phyloP scores from a whole-genome alignment of 1,140 invertebrate genomes.

The Anagrus nilaparvatae region DNA sequence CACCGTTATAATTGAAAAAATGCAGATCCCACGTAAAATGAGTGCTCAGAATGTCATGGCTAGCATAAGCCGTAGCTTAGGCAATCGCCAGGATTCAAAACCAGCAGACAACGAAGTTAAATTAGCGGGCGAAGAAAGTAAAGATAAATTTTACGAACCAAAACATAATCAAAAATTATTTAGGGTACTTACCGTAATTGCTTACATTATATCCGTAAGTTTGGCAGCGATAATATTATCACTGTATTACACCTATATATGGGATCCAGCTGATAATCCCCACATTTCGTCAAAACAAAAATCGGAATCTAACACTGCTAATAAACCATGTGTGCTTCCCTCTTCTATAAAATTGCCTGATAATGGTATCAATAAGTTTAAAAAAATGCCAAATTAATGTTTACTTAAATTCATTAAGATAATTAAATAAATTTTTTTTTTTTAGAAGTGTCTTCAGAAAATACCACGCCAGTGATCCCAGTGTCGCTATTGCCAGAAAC shows the following conservation, averaged over 20 bases:
- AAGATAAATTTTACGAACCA: constrained; percentile 69
- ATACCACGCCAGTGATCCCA: no score
- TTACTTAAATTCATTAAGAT: no score
- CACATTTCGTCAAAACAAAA: constrained; percentile 14
- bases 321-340: no score
- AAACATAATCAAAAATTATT: constrained; percentile 80
- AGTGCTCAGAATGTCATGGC: constrained; percentile 39
- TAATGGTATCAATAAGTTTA: no score
- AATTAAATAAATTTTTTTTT: no score
- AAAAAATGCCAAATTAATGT: no score
- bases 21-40: constrained; percentile 38
- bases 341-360: no score
- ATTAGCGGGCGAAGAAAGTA: constrained; percentile 65
- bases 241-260: constrained; percentile 91
- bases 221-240: constrained; percentile 89
- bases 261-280: constrained; percentile 61
- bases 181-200: constrained; percentile 87
- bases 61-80: constrained; percentile 33
- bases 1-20: constrained; percentile 14
- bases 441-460: no score
- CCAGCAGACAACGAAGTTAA: constrained; percentile 50
- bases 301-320: no score
- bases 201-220: constrained; percentile 91
- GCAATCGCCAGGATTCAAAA: constrained; percentile 28
- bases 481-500: no score